These are phyloP conservation scores for Plestiodon gilberti DNA, from an alignment of 2,113 vertebrate genomes.

Conservation along the genomic window DNA sequence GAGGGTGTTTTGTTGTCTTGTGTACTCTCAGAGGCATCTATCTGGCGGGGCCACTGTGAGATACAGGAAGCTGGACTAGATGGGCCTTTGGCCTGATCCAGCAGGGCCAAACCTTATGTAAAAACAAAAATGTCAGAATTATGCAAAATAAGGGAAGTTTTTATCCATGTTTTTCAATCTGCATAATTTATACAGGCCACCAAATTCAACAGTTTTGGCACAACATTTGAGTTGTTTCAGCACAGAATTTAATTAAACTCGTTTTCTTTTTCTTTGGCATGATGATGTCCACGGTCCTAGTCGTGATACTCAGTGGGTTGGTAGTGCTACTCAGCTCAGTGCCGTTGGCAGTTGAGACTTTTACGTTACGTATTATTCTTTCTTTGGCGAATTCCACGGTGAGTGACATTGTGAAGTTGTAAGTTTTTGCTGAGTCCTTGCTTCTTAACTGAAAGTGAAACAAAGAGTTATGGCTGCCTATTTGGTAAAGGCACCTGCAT, in stretches of 20 bases:
- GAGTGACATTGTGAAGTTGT: background rate
- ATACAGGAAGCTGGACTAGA: too few species aligned
- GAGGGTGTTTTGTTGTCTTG: too few species aligned
- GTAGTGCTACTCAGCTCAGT: background rate
- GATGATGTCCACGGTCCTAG: background rate
- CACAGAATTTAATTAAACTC: background rate
- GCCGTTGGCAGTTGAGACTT: background rate
- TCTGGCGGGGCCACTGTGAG: too few species aligned
- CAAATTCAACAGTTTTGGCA: background rate
- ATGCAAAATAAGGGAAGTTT: background rate
- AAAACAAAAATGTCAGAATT: background rate
- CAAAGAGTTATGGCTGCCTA: background rate
- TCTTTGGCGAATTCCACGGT: background rate
- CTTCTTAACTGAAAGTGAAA: conserved; percentile 1
- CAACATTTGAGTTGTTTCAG: background rate
- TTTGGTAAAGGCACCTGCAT: background rate
- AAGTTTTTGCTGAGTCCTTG: background rate
- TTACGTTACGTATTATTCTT: background rate
- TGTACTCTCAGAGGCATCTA: too few species aligned
- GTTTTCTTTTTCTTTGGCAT: background rate
- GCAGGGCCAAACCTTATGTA: too few species aligned
- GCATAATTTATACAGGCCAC: background rate
- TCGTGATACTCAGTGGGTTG: background rate
- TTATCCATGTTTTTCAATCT: too few species aligned
- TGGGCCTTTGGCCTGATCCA: too few species aligned